Conservation (phyloP, 2,797 vertebrate genomes). For the Lepidocolaptes lacrymiger region DNA sequence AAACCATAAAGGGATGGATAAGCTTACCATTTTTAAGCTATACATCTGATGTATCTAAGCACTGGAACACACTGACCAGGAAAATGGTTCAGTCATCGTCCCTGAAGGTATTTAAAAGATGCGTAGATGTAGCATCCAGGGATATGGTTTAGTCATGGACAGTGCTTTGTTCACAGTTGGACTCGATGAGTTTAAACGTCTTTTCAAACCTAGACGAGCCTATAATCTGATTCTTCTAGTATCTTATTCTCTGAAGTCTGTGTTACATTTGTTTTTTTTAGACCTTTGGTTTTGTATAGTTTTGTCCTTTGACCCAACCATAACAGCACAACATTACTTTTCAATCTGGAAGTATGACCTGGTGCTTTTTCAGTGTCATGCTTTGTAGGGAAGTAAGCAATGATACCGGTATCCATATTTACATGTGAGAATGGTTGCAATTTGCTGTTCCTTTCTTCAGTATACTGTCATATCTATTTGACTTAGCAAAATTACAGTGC, state of each 20-base stretch:
- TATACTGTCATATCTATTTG: not conserved
- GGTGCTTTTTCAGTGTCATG: not conserved
- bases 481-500: not conserved
- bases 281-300: not conserved
- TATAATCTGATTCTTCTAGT: not conserved
- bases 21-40: not conserved
- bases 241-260: not conserved
- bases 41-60: not conserved
- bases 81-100: not conserved
- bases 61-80: not conserved
- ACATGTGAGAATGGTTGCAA: not conserved
- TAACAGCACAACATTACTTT: not conserved
- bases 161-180: not conserved
- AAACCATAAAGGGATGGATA: not conserved
- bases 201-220: not conserved
- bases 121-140: too few species aligned
- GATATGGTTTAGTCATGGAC: not conserved
- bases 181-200: not conserved
- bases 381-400: not conserved
- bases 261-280: not conserved
- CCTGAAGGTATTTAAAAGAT: not conserved
- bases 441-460: not conserved
- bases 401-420: not conserved
- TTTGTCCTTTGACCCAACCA: not conserved
- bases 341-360: not conserved